Evolutionary conservation across 2,113 vertebrate species (phyloP).

Genomic region (Epinephelus moara): DNA sequence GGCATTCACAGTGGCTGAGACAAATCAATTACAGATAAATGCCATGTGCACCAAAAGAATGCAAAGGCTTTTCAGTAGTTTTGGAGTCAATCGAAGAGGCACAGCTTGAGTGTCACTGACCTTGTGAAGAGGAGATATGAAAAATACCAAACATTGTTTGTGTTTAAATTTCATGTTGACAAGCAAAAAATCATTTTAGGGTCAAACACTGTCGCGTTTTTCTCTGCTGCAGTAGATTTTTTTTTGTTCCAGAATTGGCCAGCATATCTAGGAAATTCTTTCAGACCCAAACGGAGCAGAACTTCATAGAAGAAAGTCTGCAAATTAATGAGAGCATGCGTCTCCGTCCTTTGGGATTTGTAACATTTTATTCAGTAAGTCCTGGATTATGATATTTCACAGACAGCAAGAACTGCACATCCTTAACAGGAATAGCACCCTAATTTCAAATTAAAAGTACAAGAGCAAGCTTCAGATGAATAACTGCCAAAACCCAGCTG

Average conservation of each 20-base stretch:
- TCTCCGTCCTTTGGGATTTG: conserved; percentile 36
- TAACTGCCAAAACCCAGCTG: conserved; percentile 27
- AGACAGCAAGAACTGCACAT: conserved; percentile 22
- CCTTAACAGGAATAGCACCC: conserved; percentile 33
- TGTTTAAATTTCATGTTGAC: conserved; percentile 22
- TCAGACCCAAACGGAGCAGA: background rate
- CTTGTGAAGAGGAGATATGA: conserved; percentile 6
- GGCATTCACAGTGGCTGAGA: conserved; percentile 57
- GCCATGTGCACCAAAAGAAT: conserved; percentile 61
- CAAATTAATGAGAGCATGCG: conserved; percentile 39
- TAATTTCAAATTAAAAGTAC: conserved; percentile 55
- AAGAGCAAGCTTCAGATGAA: conserved; percentile 53
- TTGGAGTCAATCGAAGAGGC: conserved; percentile 29
- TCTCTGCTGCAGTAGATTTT: background rate
- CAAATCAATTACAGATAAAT: conserved; percentile 74
- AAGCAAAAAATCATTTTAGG: background rate
- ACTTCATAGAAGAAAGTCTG: conserved; percentile 6
- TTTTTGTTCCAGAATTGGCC: background rate
- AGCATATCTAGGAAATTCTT: background rate
- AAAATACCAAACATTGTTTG: conserved; percentile 20
- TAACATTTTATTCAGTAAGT: conserved; percentile 40
- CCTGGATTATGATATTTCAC: conserved; percentile 50
- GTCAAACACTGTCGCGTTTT: background rate
- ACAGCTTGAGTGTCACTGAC: conserved; percentile 18
- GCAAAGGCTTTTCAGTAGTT: conserved; percentile 40